Conservation (phyloP, 2,888 invertebrate species). For the Spodoptera littoralis region DNA sequence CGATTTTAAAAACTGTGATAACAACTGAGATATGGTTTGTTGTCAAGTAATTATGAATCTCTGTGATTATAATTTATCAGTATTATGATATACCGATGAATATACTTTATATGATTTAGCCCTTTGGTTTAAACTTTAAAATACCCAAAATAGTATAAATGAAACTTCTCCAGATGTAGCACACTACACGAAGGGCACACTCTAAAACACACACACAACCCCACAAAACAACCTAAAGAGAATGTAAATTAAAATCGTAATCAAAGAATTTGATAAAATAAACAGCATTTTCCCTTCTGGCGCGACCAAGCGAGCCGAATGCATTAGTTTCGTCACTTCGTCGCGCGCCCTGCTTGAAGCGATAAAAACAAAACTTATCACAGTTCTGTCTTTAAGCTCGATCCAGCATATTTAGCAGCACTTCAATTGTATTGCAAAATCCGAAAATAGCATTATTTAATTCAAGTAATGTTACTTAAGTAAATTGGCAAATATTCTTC, state of each 20-base stretch:
- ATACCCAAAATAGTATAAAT: no score
- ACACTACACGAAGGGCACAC: no score
- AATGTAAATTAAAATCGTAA: neutral
- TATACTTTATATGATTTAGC: no score
- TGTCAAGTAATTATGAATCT: no score
- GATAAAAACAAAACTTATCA: constrained; percentile 15
- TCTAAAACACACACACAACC: neutral
- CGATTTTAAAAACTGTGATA: no score
- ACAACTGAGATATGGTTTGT: no score
- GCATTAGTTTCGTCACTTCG: constrained; percentile 19
- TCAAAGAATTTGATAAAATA: neutral
- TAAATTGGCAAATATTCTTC: neutral
- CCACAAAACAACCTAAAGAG: constrained; percentile 9
- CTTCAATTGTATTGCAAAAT: neutral
- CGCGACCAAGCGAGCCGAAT: constrained; percentile 28
- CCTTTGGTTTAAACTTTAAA: no score
- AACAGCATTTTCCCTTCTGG: neutral
- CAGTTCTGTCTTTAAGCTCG: neutral
- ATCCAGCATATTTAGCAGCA: constrained; percentile 1
- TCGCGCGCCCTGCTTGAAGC: constrained; percentile 19
- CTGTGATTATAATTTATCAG: no score
- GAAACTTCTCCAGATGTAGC: no score
- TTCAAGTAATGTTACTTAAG: neutral
- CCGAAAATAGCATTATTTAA: neutral
- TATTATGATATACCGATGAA: no score